A percentile compares a stretch with the other conserved stretches of the same genome.
Conservation (phyloP, 1,140 invertebrate genomes). For the Drosophila saltans region DNA sequence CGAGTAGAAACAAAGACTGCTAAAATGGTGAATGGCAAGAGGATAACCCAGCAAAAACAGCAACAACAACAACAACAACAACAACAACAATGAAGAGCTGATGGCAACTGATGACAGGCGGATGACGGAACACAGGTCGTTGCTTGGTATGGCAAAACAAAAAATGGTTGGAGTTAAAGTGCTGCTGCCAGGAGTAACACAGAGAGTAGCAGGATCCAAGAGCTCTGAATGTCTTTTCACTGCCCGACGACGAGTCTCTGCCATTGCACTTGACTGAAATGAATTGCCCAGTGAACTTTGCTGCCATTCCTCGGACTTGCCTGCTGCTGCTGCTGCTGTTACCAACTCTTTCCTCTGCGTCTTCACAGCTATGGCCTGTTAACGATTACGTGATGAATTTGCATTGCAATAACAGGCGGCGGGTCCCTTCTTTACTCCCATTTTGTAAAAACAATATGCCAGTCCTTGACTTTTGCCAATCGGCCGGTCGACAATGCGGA, state of each 20-base stretch:
- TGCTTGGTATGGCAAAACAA: background rate
- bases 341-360: background rate
- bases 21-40: constrained; percentile 1
- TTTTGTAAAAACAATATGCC: constrained; percentile 50
- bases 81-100: constrained; percentile 18
- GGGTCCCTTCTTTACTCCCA: background rate
- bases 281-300: constrained; percentile 44
- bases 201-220: background rate
- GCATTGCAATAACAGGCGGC: constrained; percentile 56
- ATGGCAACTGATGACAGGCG: constrained; percentile 12
- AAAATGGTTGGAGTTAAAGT: constrained; percentile 36
- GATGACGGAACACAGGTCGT: constrained; percentile 30
- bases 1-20: background rate
- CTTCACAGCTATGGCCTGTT: constrained; percentile 42
- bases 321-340: background rate
- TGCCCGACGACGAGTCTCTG: constrained; percentile 13
- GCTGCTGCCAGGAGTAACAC: constrained; percentile 20
- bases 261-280: constrained; percentile 64
- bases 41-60: background rate
- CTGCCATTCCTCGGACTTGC: constrained; percentile 3
- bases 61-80: constrained; percentile 3
- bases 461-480: constrained; percentile 38
- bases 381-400: constrained; percentile 71
- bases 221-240: constrained; percentile 43
- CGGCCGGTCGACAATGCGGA: background rate